Evolutionary conservation across 2,797 vertebrate genomes (phyloP).

Genomic region (Amniataba percoides): DNA sequence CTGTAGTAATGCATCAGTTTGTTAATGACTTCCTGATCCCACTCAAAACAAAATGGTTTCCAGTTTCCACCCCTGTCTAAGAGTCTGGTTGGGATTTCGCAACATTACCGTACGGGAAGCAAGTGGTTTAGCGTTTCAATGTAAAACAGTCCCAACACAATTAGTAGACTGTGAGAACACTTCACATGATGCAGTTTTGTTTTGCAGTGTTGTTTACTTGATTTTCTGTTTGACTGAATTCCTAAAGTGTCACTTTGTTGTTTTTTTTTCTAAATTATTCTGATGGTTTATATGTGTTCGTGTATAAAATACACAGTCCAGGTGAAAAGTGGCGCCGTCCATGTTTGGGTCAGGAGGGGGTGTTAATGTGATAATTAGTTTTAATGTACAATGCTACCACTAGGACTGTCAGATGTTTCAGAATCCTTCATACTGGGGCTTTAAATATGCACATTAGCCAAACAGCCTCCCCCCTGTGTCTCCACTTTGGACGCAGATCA

Average conservation of each 20-base stretch:
- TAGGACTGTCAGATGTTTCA: not conserved
- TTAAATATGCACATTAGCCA: not conserved
- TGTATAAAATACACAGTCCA: not conserved
- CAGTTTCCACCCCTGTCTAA: slow-evolving; percentile 37
- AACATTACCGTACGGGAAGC: slow-evolving; percentile 8
- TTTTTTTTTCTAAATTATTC: not conserved
- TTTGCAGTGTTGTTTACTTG: slow-evolving; percentile 2
- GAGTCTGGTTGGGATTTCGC: slow-evolving; percentile 44
- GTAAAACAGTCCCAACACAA: slow-evolving; percentile 40
- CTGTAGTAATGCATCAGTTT: slow-evolving; percentile 57
- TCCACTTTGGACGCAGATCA: not conserved
- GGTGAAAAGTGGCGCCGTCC: not conserved
- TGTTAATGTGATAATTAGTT: not conserved
- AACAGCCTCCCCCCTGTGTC: not conserved
- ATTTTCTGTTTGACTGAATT: not conserved
- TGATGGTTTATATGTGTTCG: not conserved
- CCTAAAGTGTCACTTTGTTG: not conserved
- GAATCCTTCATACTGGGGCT: not conserved
- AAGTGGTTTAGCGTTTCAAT: slow-evolving; percentile 20
- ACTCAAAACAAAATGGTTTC: slow-evolving; percentile 61
- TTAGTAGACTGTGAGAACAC: slow-evolving; percentile 20
- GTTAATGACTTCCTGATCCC: slow-evolving; percentile 70
- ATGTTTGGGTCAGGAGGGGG: not conserved
- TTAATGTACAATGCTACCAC: not conserved
- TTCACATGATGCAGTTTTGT: slow-evolving; percentile 4